Percentiles rank a stretch among this genome's conserved stretches.
phyloP scores from a whole-genome alignment of 2,797 vertebrate genomes.

The Danio kyathit region DNA sequence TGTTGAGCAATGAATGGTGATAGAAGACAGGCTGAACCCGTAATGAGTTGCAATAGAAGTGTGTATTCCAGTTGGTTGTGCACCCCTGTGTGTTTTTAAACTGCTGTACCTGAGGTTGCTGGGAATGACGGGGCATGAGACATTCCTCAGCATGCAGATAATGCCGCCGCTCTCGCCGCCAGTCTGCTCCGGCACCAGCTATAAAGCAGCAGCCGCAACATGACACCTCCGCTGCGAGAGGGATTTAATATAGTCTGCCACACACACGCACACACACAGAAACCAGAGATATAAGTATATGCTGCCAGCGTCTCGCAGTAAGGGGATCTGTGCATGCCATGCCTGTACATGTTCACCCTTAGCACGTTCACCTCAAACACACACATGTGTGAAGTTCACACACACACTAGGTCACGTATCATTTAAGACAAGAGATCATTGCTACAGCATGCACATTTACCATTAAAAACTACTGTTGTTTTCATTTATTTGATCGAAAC shows the following conservation, averaged over 20 bases:
- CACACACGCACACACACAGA: conserved; percentile 55
- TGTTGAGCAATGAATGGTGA: background rate
- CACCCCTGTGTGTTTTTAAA: conserved; percentile 51
- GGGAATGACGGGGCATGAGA: conserved; percentile 67
- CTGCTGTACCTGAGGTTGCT: conserved; percentile 38
- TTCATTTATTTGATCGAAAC: too few relatives aligned
- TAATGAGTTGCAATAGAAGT: conserved; percentile 63
- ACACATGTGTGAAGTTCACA: conserved; percentile 40
- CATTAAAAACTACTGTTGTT: background rate
- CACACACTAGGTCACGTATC: conserved; percentile 1
- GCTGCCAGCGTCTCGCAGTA: conserved; percentile 49
- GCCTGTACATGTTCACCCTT: conserved; percentile 52
- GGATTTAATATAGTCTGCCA: conserved; percentile 79
- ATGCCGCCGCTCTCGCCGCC: conserved; percentile 41
- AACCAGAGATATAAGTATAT: conserved; percentile 61
- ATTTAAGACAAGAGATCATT: conserved; percentile 15
- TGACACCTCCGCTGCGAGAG: conserved; percentile 79
- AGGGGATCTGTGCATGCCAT: conserved; percentile 55
- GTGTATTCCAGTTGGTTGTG: conserved; percentile 56
- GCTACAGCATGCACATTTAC: background rate
- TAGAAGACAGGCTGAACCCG: background rate
- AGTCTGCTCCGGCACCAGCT: conserved; percentile 57
- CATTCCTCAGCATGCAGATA: conserved; percentile 58
- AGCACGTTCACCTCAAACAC: conserved; percentile 37
- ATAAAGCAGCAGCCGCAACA: conserved; percentile 72